Percentiles rank a stretch among this genome's conserved stretches.
Conservation (phyloP, 2,888 invertebrate genomes). For the Busseola fusca region DNA sequence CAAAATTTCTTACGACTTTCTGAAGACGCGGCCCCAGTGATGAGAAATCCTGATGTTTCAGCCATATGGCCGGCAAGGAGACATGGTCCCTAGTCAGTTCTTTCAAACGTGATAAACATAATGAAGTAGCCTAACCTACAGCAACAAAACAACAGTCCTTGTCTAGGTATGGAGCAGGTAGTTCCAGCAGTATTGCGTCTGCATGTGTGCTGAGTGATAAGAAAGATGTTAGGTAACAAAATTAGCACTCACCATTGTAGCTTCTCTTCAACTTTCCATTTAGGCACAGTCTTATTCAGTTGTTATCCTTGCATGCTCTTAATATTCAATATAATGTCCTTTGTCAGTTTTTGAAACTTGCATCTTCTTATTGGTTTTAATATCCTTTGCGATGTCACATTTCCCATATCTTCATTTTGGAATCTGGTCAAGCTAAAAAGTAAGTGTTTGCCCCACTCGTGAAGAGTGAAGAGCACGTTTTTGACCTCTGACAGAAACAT, state of each 20-base stretch:
- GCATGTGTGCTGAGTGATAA: neutral
- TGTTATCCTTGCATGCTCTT: neutral
- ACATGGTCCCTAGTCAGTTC: too few relatives aligned
- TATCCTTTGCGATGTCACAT: too few relatives aligned
- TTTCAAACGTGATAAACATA: too few relatives aligned
- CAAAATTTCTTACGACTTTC: too few relatives aligned
- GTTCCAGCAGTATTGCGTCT: too few relatives aligned
- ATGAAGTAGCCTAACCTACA: too few relatives aligned
- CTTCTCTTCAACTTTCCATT: neutral
- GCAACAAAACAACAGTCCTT: too few relatives aligned
- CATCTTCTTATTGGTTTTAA: neutral
- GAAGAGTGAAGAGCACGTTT: slow-evolving; percentile 66
- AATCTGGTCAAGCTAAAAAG: slow-evolving; percentile 46
- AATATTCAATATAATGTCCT: neutral
- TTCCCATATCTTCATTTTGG: neutral
- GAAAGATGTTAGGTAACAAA: neutral
- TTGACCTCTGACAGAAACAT: slow-evolving; percentile 67
- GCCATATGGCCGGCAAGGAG: too few relatives aligned
- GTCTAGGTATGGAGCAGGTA: too few relatives aligned
- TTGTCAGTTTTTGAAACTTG: neutral
- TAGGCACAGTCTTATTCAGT: neutral
- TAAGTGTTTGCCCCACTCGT: slow-evolving; percentile 63
- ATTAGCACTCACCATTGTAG: slow-evolving; percentile 4
- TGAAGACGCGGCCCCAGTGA: too few relatives aligned
- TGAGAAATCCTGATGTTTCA: too few relatives aligned